phyloP scores from a whole-genome alignment of 2,113 vertebrate genomes.

The Macroglossus sobrinus region DNA sequence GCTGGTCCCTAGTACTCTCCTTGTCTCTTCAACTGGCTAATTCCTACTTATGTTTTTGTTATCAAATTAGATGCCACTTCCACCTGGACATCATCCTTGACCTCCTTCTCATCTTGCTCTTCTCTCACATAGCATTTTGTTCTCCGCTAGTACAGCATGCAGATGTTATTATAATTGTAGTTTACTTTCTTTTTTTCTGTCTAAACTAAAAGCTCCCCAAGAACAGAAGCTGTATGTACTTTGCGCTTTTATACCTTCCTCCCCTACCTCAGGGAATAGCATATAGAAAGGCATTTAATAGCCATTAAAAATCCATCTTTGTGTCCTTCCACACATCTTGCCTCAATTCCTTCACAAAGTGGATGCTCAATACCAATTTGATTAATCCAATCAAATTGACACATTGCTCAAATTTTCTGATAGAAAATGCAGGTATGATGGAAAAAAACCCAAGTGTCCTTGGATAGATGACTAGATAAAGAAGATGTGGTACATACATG shows the following conservation, averaged over 20 bases:
- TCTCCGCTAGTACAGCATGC: not conserved
- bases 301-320: not conserved
- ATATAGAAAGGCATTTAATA: not conserved
- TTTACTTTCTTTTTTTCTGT: not conserved
- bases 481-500: too few species aligned
- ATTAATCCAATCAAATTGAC: not conserved
- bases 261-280: not conserved
- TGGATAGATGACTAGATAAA: too few species aligned
- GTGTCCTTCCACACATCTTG: not conserved
- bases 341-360: not conserved
- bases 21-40: not conserved
- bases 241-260: not conserved
- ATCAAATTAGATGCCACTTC: not conserved
- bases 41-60: not conserved
- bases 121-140: not conserved
- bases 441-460: too few species aligned
- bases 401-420: not conserved
- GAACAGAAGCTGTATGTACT: not conserved
- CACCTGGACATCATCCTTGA: not conserved
- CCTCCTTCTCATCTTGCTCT: not conserved
- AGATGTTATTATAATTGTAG: not conserved
- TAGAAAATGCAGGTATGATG: not conserved
- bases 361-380: not conserved
- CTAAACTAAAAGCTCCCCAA: not conserved
- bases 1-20: not conserved